Evolutionary conservation across 2,888 invertebrate species (phyloP).

Genomic region (Pollenia angustigena): DNA sequence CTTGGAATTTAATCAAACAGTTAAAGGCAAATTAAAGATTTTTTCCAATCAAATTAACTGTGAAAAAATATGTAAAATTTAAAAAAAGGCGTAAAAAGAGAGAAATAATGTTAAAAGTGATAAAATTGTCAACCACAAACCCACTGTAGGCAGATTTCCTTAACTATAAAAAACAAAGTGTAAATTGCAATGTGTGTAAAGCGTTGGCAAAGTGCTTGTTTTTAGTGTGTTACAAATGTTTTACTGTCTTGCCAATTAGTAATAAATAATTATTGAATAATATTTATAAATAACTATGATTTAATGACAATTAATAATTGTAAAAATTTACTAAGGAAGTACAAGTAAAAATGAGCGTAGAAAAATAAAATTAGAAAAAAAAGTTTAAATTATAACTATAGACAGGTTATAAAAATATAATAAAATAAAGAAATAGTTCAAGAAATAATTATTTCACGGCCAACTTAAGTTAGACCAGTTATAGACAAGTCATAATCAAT

Average conservation of each 20-base stretch:
- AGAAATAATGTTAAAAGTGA: neutral
- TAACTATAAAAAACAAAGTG: neutral
- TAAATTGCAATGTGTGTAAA: neutral
- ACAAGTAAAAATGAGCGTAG: neutral
- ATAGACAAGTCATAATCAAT: neutral
- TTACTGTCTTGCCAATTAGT: neutral
- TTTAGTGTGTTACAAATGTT: neutral
- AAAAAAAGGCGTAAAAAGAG: conserved; percentile 2
- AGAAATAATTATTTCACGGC: too few relatives aligned
- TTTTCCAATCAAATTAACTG: neutral
- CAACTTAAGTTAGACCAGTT: too few relatives aligned
- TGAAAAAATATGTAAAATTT: neutral
- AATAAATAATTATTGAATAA: conserved; percentile 47
- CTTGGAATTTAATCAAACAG: neutral
- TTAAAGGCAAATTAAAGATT: conserved; percentile 5
- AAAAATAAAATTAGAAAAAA: neutral
- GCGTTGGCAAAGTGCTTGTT: neutral
- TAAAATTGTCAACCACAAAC: conserved; percentile 5
- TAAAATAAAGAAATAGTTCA: neutral
- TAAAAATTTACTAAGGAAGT: conserved; percentile 56
- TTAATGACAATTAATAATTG: conserved; percentile 60
- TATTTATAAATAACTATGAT: conserved; percentile 65
- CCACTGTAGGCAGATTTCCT: conserved; percentile 23
- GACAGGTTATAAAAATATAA: too few relatives aligned
- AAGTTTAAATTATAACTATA: too few relatives aligned